Percentiles rank a stretch among this genome's conserved stretches.
phyloP scores from a whole-genome alignment of 2,888 invertebrate species.

The Drosophila prolongata region DNA sequence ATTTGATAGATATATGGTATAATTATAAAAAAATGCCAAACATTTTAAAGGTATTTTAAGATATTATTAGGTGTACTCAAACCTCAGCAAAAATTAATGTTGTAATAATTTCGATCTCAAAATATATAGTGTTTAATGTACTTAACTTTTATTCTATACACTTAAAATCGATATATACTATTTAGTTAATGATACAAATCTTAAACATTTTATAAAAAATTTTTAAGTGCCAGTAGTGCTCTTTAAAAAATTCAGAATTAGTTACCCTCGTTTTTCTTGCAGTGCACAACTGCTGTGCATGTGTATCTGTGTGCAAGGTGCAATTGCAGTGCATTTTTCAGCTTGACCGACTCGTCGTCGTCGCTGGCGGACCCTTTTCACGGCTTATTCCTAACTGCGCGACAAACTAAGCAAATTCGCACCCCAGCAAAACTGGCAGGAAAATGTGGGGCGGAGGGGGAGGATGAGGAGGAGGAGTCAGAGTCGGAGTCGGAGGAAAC shows the following conservation, averaged over 20 bases:
- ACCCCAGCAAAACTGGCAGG: conserved; percentile 49
- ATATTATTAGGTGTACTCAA: too few relatives aligned
- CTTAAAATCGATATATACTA: too few relatives aligned
- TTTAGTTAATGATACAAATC: too few relatives aligned
- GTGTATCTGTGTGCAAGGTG: conserved; percentile 60
- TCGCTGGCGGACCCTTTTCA: conserved; percentile 54
- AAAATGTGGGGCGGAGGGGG: conserved; percentile 4
- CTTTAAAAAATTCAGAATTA: neutral
- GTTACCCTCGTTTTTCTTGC: neutral
- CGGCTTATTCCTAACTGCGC: conserved; percentile 52
- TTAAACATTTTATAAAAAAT: neutral
- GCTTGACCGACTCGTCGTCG: conserved; percentile 78
- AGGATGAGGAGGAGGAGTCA: conserved; percentile 4
- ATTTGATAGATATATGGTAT: too few relatives aligned
- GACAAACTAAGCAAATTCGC: conserved; percentile 63
- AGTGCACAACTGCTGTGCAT: conserved; percentile 14
- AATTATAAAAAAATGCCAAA: too few relatives aligned
- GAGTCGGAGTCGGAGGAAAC: conserved; percentile 49
- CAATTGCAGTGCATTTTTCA: conserved; percentile 80
- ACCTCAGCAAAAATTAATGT: too few relatives aligned
- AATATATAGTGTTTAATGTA: too few relatives aligned
- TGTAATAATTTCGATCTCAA: too few relatives aligned
- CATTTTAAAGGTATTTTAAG: too few relatives aligned
- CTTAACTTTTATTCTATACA: neutral
- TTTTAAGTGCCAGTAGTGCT: too few relatives aligned